A percentile compares a stretch with the other conserved stretches of the same genome.
Conservation (phyloP, 2,888 invertebrate species). For the Drosophila algonquin region DNA sequence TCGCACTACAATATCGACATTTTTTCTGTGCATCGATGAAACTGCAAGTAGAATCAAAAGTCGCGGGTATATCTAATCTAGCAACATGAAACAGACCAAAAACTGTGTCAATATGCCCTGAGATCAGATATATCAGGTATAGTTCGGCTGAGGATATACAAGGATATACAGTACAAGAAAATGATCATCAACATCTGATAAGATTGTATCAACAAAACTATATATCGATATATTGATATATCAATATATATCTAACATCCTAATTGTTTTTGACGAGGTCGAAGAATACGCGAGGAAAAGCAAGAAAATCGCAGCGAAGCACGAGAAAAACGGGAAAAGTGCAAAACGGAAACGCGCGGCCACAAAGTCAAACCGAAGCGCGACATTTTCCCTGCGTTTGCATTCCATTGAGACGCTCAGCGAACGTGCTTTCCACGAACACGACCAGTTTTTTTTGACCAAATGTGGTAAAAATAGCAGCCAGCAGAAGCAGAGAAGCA, state of each 20-base stretch:
- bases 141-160: background rate
- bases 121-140: background rate
- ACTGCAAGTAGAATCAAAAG: background rate
- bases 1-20: background rate
- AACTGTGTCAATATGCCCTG: background rate
- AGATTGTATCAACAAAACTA: background rate
- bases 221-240: constrained; percentile 11
- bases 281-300: constrained; percentile 45
- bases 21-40: background rate
- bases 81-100: background rate
- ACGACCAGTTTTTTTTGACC: constrained; percentile 49
- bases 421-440: constrained; percentile 20
- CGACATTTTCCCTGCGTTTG: constrained; percentile 4
- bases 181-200: background rate
- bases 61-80: background rate
- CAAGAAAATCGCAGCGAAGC: constrained; percentile 24
- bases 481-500: constrained; percentile 39
- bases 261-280: constrained; percentile 65
- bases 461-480: constrained; percentile 77
- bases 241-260: constrained; percentile 13
- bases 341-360: constrained; percentile 24
- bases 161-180: background rate
- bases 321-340: constrained; percentile 18
- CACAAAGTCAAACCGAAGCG: constrained; percentile 3
- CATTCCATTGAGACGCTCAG: background rate